Percentiles rank a stretch among this genome's conserved stretches.
Evolutionary conservation across 2,888 invertebrate species (phyloP).

Genomic region (Cephus pulcher): DNA sequence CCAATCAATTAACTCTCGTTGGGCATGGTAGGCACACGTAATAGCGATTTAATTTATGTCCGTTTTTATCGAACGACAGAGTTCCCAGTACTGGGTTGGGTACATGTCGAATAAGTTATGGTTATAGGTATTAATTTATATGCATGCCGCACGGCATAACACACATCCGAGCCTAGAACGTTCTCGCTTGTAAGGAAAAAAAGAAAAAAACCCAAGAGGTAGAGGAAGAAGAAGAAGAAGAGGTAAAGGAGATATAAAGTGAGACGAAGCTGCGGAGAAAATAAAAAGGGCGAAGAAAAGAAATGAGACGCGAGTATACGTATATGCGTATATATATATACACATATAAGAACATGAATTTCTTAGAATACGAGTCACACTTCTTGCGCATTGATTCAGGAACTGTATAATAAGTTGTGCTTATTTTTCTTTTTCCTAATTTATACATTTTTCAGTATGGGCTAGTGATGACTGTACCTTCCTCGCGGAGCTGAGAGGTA

Average conservation of each 20-base stretch:
- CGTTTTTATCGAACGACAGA: constrained; percentile 44
- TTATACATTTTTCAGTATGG: not conserved
- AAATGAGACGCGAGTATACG: not conserved
- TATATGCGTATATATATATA: no score
- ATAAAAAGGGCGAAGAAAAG: constrained; percentile 10
- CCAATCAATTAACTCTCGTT: constrained; percentile 41
- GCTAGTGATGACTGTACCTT: not conserved
- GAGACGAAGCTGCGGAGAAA: constrained; percentile 5
- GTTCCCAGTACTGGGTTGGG: constrained; percentile 42
- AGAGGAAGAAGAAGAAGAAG: constrained; percentile 12
- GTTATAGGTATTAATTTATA: constrained; percentile 48
- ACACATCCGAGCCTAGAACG: constrained; percentile 45
- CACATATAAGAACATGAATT: not conserved
- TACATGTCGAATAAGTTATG: constrained; percentile 43
- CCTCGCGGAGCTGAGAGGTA: not conserved
- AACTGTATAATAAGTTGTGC: not conserved
- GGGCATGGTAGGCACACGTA: constrained; percentile 35
- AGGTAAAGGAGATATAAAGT: constrained; percentile 7
- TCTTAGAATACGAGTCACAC: not conserved
- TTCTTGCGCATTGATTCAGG: not conserved
- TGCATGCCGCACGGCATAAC: constrained; percentile 43
- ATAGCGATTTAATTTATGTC: constrained; percentile 45
- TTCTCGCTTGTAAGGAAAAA: constrained; percentile 29
- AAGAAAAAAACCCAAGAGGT: not conserved
- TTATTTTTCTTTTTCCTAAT: not conserved